Evolutionary conservation across 2,888 invertebrate species (phyloP).

Genomic region (Megalurothrips usitatus): DNA sequence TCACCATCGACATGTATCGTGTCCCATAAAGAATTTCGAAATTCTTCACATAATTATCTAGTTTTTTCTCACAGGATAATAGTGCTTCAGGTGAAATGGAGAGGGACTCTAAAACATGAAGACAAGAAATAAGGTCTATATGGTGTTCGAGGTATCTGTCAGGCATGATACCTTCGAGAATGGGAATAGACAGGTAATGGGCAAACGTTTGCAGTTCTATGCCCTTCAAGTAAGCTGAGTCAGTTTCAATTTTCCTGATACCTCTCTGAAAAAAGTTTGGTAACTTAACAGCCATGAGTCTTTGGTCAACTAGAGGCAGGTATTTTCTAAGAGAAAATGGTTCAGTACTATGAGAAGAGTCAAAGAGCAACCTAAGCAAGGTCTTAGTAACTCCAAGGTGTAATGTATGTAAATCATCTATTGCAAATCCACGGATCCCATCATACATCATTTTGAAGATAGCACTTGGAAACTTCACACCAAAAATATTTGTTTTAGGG

Average conservation of each 20-base stretch:
- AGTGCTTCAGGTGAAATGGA: not conserved
- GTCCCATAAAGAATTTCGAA: not conserved
- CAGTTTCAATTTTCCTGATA: constrained; percentile 3
- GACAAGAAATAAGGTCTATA: not conserved
- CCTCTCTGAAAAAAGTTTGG: constrained; percentile 7
- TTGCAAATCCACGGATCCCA: constrained; percentile 1
- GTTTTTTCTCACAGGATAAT: not conserved
- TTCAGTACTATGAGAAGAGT: not conserved
- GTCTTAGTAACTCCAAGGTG: not conserved
- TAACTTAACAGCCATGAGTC: not conserved
- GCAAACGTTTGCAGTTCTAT: not conserved
- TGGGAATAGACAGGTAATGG: not conserved
- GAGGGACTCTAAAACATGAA: not conserved
- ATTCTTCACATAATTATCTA: too few species aligned
- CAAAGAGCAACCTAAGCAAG: not conserved
- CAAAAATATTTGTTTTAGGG: not conserved
- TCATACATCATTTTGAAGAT: constrained; percentile 1
- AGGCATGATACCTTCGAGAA: not conserved
- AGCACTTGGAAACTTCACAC: constrained; percentile 6
- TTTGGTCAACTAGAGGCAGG: constrained; percentile 1
- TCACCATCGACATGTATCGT: not conserved
- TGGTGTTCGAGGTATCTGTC: not conserved
- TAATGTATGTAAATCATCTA: constrained; percentile 2
- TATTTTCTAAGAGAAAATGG: not conserved
- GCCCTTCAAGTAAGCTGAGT: not conserved